Evolutionary conservation across 2,797 vertebrate species (phyloP), one percentile per base, ranked within the genome.

Genomic region (Odontamblyopus rebecca): DNA sequence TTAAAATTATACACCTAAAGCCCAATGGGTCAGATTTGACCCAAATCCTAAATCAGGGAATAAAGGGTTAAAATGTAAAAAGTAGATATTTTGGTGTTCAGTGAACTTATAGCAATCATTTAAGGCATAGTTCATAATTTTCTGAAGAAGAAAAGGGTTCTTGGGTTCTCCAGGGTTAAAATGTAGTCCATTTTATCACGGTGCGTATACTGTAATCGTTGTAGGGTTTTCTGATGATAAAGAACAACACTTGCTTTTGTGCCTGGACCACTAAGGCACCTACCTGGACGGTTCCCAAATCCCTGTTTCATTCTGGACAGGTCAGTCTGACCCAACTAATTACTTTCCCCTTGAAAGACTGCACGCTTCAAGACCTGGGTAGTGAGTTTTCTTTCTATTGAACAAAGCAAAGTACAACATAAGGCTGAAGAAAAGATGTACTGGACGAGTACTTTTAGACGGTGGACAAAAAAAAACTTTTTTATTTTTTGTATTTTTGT

Each of bases 321-420:
- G 93, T 94, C 93, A 91, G 73, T 64, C 79, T 92, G 93, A 94
- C 93, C 94, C 81, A 87, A 81, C 80, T 85, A 83, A 85, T 89
- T 91, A 79, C 81, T 86, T 82, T 89, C 76, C 78, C 60, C 76
- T 32, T 91, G 82, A 92, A 93, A 91, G 88, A 66, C 84, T 84
- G 79, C 81, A 76, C 2, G 63, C 61, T 75, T 74, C 70, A 88
- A 86, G 86, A 90, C 92, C 85, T 81, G 82, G 70, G 68, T 41
- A 30, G 69, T 26, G 65, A 83, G 79, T 70, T 72, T 79, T 83
- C 70, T 86, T 81, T 86, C 68, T 78, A 68, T 70, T 70, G 60
- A 77, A 85, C 66, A 82, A 85, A 82, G 53, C 72, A 53, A 82
- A 82, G 89, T 77, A 68, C 85, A 77, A 90, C 83, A 71, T 73